Evolutionary conservation across 2,113 vertebrate species (phyloP), one percentile per base, ranked within the genome.

Genomic region (Ictalurus punctatus): DNA sequence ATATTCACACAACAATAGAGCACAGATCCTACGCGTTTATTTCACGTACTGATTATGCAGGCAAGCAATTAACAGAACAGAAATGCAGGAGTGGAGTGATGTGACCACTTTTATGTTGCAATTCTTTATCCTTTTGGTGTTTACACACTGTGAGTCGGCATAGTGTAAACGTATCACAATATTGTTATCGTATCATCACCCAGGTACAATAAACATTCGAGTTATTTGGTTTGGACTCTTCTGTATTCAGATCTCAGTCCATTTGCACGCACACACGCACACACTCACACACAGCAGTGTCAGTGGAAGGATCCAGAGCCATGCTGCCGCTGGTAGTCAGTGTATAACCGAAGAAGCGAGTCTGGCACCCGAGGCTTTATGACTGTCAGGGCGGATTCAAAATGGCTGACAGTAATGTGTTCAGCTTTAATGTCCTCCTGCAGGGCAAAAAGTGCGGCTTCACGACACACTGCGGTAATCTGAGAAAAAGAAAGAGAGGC

Each of bases 401-500:
- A 98, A 94, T 99, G 98, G 86, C 84, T 92, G 91, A 91, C 93
- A 69, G 59, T 37, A 86, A 99, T 86, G 54, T 81, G 89, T 79
- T 90, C 92, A 34, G 98, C 97, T 71, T 95, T 87, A 87, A 99
- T 97, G 95, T 99, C 95, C 92, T 99, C 97, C 89, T 99, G 97
- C 30, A 99, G 96, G 88, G 98, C 98, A 71, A 96, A 94, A 10
- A 99, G 97, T 84, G 97, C 98, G 17, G 98, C 98, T 94, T 99
- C 98, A 93, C 96, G 96, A 90, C 98, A 99, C 85, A 99, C 94
- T 1, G 98, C 98, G 7, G 96, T 94, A 93, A 99, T 97, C 98
- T 99, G 94, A 91, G 81, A 94, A 84, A 94, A 44, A 89, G 19
- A 86, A 52, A 69, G 30, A 65, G 54, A 87, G 52, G 78, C 81